Percentiles rank a stretch among this genome's conserved stretches.
Evolutionary conservation across 1,140 invertebrate genomes (phyloP).

Genomic region (Octopus sinensis): DNA sequence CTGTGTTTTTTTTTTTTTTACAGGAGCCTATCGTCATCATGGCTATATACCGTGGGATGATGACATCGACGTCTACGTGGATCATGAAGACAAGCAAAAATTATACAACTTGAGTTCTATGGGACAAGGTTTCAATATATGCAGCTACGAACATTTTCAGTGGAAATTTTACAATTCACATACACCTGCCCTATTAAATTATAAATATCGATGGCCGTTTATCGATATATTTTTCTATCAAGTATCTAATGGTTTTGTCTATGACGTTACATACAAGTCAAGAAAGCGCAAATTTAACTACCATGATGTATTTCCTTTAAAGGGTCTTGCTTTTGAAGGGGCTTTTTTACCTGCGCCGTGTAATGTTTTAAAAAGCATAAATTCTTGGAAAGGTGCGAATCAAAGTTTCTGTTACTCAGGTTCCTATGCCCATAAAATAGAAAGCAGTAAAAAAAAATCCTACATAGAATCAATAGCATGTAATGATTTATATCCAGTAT

Average conservation of each 20-base stretch:
- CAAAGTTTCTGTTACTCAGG: conserved; percentile 14
- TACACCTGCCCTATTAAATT: conserved; percentile 16
- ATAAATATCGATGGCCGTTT: conserved; percentile 29
- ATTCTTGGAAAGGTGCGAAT: conserved; percentile 8
- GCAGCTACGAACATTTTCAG: conserved; percentile 22
- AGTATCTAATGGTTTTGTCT: conserved; percentile 29
- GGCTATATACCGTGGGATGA: conserved; percentile 42
- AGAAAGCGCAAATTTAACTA: conserved; percentile 15
- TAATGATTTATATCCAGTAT: not conserved
- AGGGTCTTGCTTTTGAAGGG: conserved; percentile 23
- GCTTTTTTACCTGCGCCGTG: conserved; percentile 18
- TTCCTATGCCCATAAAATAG: conserved; percentile 33
- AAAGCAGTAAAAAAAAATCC: conserved; percentile 7
- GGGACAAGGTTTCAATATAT: conserved; percentile 21
- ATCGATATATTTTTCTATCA: conserved; percentile 33
- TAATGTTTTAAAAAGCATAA: conserved; percentile 7
- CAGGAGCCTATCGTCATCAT: conserved; percentile 37
- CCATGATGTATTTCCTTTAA: conserved; percentile 26
- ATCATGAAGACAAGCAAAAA: conserved; percentile 23
- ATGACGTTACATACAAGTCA: conserved; percentile 20
- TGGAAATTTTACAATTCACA: conserved; percentile 30
- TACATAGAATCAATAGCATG: conserved; percentile 22
- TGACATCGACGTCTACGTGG: conserved; percentile 35
- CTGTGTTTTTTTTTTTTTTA: not conserved
- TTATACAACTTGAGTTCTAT: conserved; percentile 23